These are phyloP conservation scores for Enteromius radiatus DNA, from an alignment of 2,797 vertebrate genomes.

Conservation along the genomic window DNA sequence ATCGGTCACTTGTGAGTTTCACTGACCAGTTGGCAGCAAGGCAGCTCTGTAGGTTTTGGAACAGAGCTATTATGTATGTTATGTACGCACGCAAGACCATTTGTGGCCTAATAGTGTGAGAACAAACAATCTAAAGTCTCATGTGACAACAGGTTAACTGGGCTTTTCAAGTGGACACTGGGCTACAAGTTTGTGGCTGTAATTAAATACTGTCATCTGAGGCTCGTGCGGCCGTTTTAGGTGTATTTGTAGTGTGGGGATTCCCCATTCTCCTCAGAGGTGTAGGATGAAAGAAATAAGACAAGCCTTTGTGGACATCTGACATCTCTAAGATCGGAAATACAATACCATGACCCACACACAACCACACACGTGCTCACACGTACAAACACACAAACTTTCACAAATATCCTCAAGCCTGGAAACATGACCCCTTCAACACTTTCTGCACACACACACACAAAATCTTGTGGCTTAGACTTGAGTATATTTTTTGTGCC, in stretches of 20 bases:
- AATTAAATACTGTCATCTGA: conserved; percentile 47
- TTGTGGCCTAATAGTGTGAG: conserved; percentile 18
- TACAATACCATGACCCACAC: conserved; percentile 44
- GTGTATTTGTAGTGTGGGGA: conserved; percentile 64
- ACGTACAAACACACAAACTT: conserved; percentile 52
- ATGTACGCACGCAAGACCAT: background rate
- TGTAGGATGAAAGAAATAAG: conserved; percentile 71
- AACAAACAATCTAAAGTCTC: conserved; percentile 23
- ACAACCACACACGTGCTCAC: conserved; percentile 44
- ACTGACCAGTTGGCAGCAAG: background rate
- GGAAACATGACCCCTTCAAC: conserved; percentile 63
- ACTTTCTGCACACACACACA: conserved; percentile 33
- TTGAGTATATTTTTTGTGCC: conserved; percentile 75
- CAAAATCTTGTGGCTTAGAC: conserved; percentile 57
- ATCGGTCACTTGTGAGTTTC: background rate
- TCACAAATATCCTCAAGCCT: conserved; percentile 49
- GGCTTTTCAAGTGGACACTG: conserved; percentile 44
- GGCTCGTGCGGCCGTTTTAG: conserved; percentile 70
- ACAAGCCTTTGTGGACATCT: conserved; percentile 56
- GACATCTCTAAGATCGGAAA: conserved; percentile 58
- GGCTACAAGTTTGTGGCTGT: conserved; percentile 38
- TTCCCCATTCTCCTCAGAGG: conserved; percentile 66
- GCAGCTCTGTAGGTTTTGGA: background rate
- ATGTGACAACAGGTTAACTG: conserved; percentile 32
- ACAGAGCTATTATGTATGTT: conserved; percentile 6